A percentile compares a stretch with the other conserved stretches of the same genome.
phyloP scores from a whole-genome alignment of 1,140 invertebrate genomes.

The Anastatus disparis region DNA sequence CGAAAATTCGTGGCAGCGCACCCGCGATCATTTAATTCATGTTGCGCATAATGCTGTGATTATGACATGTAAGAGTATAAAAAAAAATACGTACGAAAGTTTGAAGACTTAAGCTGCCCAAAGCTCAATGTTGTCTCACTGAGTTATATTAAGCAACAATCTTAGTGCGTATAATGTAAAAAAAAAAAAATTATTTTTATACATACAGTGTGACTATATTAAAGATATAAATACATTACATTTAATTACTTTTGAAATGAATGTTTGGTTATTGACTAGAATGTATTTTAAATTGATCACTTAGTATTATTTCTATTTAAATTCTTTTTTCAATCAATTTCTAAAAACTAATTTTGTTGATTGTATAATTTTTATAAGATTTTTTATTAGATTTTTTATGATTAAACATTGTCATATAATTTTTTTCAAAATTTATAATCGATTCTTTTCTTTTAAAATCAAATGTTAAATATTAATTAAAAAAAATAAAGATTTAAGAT shows the following conservation, averaged over 20 bases:
- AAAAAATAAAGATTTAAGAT: no score
- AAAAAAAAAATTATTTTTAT: slow-evolving; percentile 32
- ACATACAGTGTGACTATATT: slow-evolving; percentile 8
- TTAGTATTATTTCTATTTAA: no score
- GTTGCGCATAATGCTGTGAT: slow-evolving; percentile 51
- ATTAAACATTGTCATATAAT: no score
- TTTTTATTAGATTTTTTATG: no score
- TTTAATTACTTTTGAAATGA: background rate
- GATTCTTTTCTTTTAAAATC: no score
- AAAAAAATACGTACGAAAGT: slow-evolving; percentile 11
- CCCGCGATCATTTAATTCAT: slow-evolving; percentile 51
- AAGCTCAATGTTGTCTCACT: background rate
- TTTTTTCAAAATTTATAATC: no score
- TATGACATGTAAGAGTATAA: slow-evolving; percentile 48
- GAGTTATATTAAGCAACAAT: background rate
- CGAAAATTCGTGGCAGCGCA: background rate
- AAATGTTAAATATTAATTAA: no score
- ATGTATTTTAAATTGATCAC: no score
- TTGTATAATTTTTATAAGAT: no score
- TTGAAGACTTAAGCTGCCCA: background rate
- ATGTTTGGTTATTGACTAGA: no score
- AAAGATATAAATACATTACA: background rate
- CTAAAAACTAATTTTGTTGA: no score
- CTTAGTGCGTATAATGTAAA: slow-evolving; percentile 19
- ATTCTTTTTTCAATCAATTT: no score